Percentiles rank a stretch among this genome's conserved stretches.
phyloP scores from a whole-genome alignment of 2,797 vertebrate genomes.

The Lerista edwardsae region DNA sequence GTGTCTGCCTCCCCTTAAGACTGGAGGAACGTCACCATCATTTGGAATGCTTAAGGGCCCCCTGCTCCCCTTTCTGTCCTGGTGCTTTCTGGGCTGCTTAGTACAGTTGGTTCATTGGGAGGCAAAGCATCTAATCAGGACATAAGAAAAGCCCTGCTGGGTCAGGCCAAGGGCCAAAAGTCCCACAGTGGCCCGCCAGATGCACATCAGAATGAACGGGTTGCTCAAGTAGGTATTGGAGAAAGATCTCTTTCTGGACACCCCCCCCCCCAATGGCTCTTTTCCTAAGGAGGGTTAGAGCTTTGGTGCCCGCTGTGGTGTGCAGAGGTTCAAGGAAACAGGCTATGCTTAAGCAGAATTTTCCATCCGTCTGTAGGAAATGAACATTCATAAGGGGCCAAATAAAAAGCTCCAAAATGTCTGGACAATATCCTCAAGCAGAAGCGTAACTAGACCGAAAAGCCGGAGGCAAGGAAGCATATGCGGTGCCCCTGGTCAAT shows the following conservation, averaged over 20 bases:
- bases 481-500: no score
- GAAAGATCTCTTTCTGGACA: slow-evolving; percentile 44
- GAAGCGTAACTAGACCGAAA: no score
- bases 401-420: background rate
- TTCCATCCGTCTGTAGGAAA: slow-evolving; percentile 8
- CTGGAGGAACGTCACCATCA: slow-evolving; percentile 53
- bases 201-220: slow-evolving; percentile 34
- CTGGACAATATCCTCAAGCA: accelerated
- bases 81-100: slow-evolving; percentile 30
- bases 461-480: no score
- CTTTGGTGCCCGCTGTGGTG: no score
- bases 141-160: no score
- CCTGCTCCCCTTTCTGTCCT: slow-evolving; percentile 32
- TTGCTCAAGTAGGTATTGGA: slow-evolving; percentile 34
- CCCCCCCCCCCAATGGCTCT: slow-evolving; percentile 50
- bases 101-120: slow-evolving; percentile 13
- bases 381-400: slow-evolving; percentile 28
- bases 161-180: no score
- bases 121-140: no score
- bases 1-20: slow-evolving; percentile 46
- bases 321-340: background rate
- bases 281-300: slow-evolving; percentile 21
- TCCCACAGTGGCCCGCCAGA: no score
- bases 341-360: background rate
- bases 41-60: slow-evolving; percentile 52